phyloP scores from a whole-genome alignment of 2,797 vertebrate genomes.

The Echeneis naucrates region DNA sequence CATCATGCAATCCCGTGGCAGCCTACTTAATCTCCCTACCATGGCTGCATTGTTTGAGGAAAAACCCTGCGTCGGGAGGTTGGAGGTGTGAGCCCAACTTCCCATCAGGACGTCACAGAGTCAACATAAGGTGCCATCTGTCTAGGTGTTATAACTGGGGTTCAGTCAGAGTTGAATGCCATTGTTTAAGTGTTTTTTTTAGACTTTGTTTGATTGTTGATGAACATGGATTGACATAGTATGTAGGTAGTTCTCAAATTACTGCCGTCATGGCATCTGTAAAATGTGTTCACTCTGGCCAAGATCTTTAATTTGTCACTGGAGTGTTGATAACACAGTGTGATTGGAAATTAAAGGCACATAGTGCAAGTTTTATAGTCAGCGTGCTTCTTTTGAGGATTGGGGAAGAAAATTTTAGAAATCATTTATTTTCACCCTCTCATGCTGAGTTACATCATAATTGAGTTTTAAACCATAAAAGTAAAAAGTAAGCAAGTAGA shows the following conservation, averaged over 20 bases:
- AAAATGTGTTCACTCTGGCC: conserved; percentile 2
- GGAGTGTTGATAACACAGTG: neutral
- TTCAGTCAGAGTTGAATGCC: conserved; percentile 47
- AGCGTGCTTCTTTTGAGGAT: neutral
- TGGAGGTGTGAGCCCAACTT: conserved; percentile 66
- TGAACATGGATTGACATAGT: neutral
- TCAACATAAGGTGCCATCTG: conserved; percentile 65
- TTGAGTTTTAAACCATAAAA: neutral
- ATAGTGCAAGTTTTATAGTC: neutral
- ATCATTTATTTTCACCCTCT: neutral
- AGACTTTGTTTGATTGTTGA: conserved; percentile 14
- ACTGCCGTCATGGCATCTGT: neutral
- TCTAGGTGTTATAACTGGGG: conserved; percentile 46
- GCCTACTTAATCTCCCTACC: conserved; percentile 76
- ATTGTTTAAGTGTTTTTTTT: conserved; percentile 24
- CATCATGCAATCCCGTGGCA: conserved; percentile 70
- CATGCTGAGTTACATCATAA: neutral
- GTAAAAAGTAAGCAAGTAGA: neutral
- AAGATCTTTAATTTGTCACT: neutral
- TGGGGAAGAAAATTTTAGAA: too few species aligned
- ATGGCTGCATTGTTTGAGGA: conserved; percentile 60
- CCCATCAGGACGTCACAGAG: conserved; percentile 59
- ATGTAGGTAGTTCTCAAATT: neutral
- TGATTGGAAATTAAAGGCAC: neutral
- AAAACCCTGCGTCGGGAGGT: conserved; percentile 54